These are phyloP conservation scores for Uropetala carovei DNA, from an alignment of 2,888 invertebrate species.

Conservation along the genomic window DNA sequence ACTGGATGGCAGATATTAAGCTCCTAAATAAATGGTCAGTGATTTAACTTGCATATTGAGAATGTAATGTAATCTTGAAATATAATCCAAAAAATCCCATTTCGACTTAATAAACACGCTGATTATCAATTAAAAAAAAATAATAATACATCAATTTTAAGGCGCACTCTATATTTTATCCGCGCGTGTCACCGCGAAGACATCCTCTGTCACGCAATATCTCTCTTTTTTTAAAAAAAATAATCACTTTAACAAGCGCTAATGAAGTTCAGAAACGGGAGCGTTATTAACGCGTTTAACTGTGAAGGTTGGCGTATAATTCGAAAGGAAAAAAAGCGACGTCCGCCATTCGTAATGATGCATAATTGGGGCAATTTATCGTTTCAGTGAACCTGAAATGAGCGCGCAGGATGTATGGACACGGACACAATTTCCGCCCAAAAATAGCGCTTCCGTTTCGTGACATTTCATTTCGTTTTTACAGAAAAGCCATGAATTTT, in stretches of 20 bases:
- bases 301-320: background rate
- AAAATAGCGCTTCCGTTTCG: background rate
- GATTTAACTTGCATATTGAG: too few species aligned
- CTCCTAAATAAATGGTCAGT: too few species aligned
- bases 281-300: background rate
- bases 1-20: too few species aligned
- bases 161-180: too few species aligned
- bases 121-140: too few species aligned
- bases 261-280: background rate
- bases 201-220: too few species aligned
- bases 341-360: background rate
- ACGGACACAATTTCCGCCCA: background rate
- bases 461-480: background rate
- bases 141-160: too few species aligned
- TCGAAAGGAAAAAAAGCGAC: background rate
- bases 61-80: too few species aligned
- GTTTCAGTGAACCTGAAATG: background rate
- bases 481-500: background rate
- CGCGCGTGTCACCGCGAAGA: too few species aligned
- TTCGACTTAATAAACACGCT: too few species aligned
- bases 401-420: background rate
- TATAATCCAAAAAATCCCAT: too few species aligned
- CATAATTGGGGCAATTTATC: slow-evolving; percentile 8
- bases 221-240: too few species aligned
- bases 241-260: background rate